Percentiles rank a stretch among this genome's conserved stretches.
Evolutionary conservation across 2,113 vertebrate genomes (phyloP).

Genomic region (Alethe diademata): DNA sequence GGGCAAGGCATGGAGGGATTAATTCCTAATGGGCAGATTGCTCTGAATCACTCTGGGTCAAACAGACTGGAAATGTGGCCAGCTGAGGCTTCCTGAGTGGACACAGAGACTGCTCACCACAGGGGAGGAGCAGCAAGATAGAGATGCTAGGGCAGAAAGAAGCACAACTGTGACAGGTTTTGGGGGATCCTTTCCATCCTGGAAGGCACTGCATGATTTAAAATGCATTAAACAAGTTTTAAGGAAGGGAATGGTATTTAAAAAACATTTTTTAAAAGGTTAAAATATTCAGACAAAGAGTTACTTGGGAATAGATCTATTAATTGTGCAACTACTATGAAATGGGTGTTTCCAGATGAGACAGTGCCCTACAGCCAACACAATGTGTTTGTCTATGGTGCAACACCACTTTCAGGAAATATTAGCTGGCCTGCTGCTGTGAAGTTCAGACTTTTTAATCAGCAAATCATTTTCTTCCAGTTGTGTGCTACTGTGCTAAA

Average conservation of each 20-base stretch:
- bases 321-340: not conserved
- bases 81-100: not conserved
- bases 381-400: not conserved
- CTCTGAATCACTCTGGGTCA: not conserved
- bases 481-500: not conserved
- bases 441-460: not conserved
- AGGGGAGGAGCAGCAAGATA: not conserved
- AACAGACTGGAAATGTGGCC: not conserved
- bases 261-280: accelerated
- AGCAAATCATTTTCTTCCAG: not conserved
- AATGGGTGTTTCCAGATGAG: not conserved
- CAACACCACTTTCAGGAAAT: not conserved
- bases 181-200: not conserved
- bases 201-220: not conserved
- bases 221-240: not conserved
- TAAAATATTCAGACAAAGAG: not conserved
- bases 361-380: not conserved
- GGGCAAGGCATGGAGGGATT: not conserved
- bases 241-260: not conserved
- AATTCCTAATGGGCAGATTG: not conserved
- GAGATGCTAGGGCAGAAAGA: not conserved
- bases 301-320: not conserved
- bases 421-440: not conserved
- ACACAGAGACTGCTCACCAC: accelerated
- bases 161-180: not conserved